Percentiles rank a stretch among this genome's conserved stretches.
These are phyloP conservation scores for Caenorhabditis sp. DNA, from an alignment of 2,888 invertebrate genomes.

Conservation along the genomic window DNA sequence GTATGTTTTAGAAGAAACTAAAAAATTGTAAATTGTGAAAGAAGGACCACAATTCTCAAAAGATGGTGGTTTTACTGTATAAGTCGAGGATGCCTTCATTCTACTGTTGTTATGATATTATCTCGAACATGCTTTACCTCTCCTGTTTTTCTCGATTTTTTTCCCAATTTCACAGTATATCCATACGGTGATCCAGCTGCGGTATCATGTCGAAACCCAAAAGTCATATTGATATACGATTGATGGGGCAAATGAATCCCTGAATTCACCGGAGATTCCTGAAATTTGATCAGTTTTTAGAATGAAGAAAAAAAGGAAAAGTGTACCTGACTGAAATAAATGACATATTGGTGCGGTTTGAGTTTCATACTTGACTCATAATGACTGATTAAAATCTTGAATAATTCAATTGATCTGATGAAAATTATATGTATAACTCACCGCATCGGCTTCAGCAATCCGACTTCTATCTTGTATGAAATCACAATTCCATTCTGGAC, in stretches of 20 bases:
- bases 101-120: no score
- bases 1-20: no score
- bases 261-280: constrained; percentile 55
- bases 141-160: constrained; percentile 22
- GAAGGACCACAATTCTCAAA: no score
- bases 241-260: constrained; percentile 27
- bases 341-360: constrained; percentile 43
- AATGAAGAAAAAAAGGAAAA: neutral
- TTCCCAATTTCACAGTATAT: constrained; percentile 63
- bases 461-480: constrained; percentile 43
- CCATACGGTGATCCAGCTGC: constrained; percentile 67
- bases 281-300: constrained; percentile 3
- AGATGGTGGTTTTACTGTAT: no score
- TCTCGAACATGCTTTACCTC: constrained; percentile 9
- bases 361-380: constrained; percentile 31
- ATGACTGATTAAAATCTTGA: constrained; percentile 17
- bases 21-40: neutral
- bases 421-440: neutral
- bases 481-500: constrained; percentile 69
- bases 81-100: no score
- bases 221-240: constrained; percentile 59
- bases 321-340: constrained; percentile 53
- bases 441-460: constrained; percentile 40
- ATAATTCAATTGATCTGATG: neutral
- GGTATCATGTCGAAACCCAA: constrained; percentile 67